Base-by-base conservation (phyloP, 2,888 invertebrate species). In the Oscheius myriophilus region DNA sequence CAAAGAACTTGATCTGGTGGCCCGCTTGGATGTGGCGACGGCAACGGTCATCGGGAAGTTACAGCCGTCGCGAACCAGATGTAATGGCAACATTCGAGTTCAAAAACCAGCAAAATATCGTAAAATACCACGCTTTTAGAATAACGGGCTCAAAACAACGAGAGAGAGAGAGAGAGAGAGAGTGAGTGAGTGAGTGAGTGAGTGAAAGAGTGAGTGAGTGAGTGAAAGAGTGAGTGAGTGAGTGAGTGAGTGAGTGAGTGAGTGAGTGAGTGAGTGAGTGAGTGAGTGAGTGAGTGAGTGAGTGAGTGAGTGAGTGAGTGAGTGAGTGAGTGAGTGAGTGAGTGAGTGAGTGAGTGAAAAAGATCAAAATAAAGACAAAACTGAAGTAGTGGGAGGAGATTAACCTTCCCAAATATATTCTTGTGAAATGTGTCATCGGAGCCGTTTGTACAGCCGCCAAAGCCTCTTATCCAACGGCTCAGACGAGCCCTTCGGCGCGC, bases 1-100 rank as follows among this genome's bases (percentile, higher is more conserved):
- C 69, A 26, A 49, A 65, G 69, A 69, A 65, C 65, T 64, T 54
- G 46, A 59, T 16, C 51, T 43, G 45, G 61, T 54, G 59, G 49
- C 25, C 45, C 39, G 33, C 3, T 33, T 9, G 33, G 33, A 33
- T 3, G 33, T 33, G 33, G 4, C 33, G 33, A 33, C 9, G 33
- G 33, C 33, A 33, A 33, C 33, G 33, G 33, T 33, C 33, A 33
- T 33, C 33, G 33, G 33, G 33, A 33, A 33, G 33, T 33, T 33
- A 33, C 33, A 9, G 33, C 33, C 9, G 33, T 33, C 9, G 33
- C 3, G 33, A 33, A 33, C 33, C 33, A 33, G 33, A 33, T 33
- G 33, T 9, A 9, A 33, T 6, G 33, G 33, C 33, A 33, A 33
- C 33, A 33, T 33, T 9, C 9, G 21, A 18, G 49, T 18, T 46